These are phyloP conservation scores for Lagenorhynchus albirostris DNA, from an alignment of 2,113 vertebrate genomes.

Conservation along the genomic window DNA sequence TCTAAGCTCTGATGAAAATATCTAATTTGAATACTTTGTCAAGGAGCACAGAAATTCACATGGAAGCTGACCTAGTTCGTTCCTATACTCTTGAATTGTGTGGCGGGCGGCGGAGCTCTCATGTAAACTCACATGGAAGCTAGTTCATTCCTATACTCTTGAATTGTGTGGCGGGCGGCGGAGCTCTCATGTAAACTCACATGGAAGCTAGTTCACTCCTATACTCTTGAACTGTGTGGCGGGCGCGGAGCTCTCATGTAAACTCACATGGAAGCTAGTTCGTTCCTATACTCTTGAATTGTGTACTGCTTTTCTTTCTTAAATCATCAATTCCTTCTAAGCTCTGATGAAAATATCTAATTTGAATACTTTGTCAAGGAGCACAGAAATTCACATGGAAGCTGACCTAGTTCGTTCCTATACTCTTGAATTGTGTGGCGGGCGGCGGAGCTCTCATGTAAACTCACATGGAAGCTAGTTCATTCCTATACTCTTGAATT, in stretches of 20 bases:
- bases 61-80: neutral
- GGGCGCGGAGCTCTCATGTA: too few species aligned
- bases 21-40: neutral
- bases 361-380: neutral
- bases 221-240: too few species aligned
- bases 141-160: too few species aligned
- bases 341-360: neutral
- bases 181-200: neutral
- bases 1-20: neutral
- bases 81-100: neutral
- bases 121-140: too few species aligned
- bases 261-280: too few species aligned
- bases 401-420: neutral
- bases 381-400: neutral
- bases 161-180: too few species aligned
- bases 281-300: too few species aligned
- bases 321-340: neutral
- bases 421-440: neutral
- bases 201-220: too few species aligned
- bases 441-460: too few species aligned
- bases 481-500: neutral
- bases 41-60: neutral
- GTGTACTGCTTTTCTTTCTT: neutral
- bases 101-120: too few species aligned
- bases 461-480: neutral